A percentile compares a stretch with the other conserved stretches of the same genome.
These are phyloP conservation scores for Gordius sp. DNA, from an alignment of 2,888 invertebrate genomes.

Conservation along the genomic window DNA sequence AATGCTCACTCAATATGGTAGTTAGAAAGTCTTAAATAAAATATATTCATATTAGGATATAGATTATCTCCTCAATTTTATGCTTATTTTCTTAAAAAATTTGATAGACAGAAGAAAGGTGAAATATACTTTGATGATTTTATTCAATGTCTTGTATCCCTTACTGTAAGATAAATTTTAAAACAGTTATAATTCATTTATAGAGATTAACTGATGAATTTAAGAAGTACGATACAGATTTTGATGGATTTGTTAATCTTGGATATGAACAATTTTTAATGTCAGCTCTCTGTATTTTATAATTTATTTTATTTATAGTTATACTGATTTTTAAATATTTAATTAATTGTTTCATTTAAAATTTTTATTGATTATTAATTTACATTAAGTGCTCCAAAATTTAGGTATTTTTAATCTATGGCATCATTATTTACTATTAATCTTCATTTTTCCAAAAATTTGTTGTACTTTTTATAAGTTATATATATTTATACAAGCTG, in stretches of 20 bases:
- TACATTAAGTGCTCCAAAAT: no score
- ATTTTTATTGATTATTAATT: no score
- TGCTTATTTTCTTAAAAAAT: conserved; percentile 55
- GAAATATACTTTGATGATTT: conserved; percentile 89
- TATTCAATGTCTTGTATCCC: conserved; percentile 70
- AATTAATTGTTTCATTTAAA: no score
- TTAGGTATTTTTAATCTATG: no score
- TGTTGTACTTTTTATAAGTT: no score
- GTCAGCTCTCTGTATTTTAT: conserved; percentile 41
- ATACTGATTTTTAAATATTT: no score
- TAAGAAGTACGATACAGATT: conserved; percentile 61
- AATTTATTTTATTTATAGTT: no score
- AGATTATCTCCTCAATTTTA: conserved; percentile 51
- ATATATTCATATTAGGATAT: conserved; percentile 30
- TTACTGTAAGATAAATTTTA: conserved; percentile 34
- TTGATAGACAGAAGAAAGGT: conserved; percentile 65
- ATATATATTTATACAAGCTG: no score
- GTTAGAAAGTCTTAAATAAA: conserved; percentile 27
- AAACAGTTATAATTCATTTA: conserved; percentile 23
- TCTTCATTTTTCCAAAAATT: no score
- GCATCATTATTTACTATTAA: no score
- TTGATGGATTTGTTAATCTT: conserved; percentile 75
- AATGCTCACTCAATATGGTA: conserved; percentile 66
- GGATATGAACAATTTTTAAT: conserved; percentile 79
- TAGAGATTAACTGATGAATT: conserved; percentile 68